These are phyloP conservation scores for Hepsetus odoe DNA, from an alignment of 2,113 vertebrate species.

Conservation along the genomic window DNA sequence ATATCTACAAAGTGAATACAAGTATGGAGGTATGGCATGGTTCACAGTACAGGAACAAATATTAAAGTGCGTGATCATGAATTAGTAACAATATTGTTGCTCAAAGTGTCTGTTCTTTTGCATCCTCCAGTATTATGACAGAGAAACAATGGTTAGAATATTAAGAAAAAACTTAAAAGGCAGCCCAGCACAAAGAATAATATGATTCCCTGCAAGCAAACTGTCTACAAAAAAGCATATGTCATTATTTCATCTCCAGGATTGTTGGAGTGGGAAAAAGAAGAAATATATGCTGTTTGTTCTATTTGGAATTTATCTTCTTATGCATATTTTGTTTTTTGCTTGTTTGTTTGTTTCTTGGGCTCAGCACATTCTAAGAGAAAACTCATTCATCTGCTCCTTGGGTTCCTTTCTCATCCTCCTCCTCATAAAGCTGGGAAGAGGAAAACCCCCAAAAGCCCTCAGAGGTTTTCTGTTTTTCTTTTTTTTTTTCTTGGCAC, in stretches of 20 bases:
- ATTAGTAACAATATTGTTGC: too few species aligned
- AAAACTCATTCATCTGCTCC: background rate
- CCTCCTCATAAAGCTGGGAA: background rate
- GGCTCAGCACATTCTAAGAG: background rate
- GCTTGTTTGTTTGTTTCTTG: background rate
- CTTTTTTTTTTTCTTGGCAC: too few species aligned
- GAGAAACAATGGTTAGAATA: too few species aligned
- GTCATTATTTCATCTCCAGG: background rate
- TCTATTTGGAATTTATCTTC: background rate
- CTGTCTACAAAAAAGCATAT: background rate
- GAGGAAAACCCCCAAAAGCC: constrained; percentile 18
- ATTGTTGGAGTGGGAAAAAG: background rate
- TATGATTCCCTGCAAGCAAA: too few species aligned
- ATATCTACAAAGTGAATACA: too few species aligned
- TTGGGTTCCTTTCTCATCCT: background rate
- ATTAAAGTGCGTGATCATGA: too few species aligned
- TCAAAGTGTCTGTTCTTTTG: too few species aligned
- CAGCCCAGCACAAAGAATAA: too few species aligned
- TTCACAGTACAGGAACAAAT: too few species aligned
- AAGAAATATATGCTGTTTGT: background rate
- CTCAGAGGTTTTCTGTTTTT: constrained; percentile 20
- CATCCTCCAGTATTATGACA: too few species aligned
- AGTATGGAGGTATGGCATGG: too few species aligned
- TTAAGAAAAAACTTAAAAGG: too few species aligned
- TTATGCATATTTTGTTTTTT: background rate